Conservation (phyloP, 2,113 vertebrate species). For the Calidris pugnax region DNA sequence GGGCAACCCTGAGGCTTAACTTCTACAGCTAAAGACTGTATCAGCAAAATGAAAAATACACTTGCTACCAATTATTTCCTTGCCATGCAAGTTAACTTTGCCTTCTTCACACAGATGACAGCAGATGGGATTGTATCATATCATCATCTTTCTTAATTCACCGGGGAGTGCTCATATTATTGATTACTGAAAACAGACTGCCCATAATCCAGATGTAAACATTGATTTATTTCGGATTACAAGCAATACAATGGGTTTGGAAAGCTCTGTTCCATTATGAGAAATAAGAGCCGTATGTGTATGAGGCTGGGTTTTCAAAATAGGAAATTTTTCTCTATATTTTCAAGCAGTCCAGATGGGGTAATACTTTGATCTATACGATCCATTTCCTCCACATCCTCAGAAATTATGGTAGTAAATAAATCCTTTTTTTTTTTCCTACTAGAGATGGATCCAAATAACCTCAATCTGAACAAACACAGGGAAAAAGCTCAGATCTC, state of each 20-base stretch:
- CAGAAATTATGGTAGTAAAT: background rate
- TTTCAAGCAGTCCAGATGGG: background rate
- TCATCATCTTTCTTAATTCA: background rate
- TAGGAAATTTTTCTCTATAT: background rate
- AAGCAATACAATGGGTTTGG: background rate
- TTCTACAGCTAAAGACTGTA: background rate
- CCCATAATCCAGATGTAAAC: background rate
- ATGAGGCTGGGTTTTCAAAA: background rate
- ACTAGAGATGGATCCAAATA: background rate
- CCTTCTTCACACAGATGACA: background rate
- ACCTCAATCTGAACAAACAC: background rate
- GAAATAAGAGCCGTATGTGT: background rate
- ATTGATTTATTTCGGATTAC: background rate
- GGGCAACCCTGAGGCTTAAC: background rate
- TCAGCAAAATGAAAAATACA: background rate
- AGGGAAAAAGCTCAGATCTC: background rate
- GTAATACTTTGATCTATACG: background rate
- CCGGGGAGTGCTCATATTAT: background rate
- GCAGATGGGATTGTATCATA: background rate
- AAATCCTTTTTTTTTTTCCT: background rate
- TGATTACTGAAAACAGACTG: background rate
- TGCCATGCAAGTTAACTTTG: background rate
- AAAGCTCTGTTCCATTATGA: background rate
- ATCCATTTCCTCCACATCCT: background rate
- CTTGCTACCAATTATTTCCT: background rate